These are phyloP conservation scores for Zaprionus bogoriensis DNA, from an alignment of 2,888 invertebrate species.

Conservation along the genomic window DNA sequence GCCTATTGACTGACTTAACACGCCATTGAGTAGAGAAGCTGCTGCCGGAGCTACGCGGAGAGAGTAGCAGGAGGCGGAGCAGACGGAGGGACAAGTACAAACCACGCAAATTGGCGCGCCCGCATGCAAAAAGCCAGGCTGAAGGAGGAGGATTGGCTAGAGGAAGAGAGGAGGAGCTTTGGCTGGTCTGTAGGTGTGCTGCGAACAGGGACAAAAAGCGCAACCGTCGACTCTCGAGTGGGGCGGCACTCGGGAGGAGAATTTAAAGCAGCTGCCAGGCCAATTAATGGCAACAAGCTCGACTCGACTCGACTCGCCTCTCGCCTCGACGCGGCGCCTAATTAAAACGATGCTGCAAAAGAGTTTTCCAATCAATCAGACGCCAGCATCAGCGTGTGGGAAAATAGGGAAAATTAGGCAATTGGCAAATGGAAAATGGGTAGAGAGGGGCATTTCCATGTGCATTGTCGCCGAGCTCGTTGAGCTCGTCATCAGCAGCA, in stretches of 20 bases:
- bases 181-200: too few relatives aligned
- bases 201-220: slow-evolving; percentile 62
- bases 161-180: neutral
- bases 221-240: slow-evolving; percentile 51
- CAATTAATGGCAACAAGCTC: slow-evolving; percentile 67
- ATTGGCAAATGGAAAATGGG: slow-evolving; percentile 62
- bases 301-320: slow-evolving; percentile 18
- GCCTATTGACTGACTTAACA: slow-evolving; percentile 78
- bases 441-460: slow-evolving; percentile 29
- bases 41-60: slow-evolving; percentile 10
- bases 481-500: too few relatives aligned
- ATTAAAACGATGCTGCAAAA: slow-evolving; percentile 60
- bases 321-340: slow-evolving; percentile 44
- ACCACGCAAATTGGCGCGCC: slow-evolving; percentile 68
- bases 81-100: slow-evolving; percentile 9
- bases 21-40: slow-evolving; percentile 69
- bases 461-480: slow-evolving; percentile 15
- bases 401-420: slow-evolving; percentile 74
- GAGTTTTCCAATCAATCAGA: slow-evolving; percentile 76
- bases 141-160: neutral
- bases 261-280: slow-evolving; percentile 65
- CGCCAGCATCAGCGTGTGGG: slow-evolving; percentile 48
- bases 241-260: slow-evolving; percentile 10
- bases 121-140: slow-evolving; percentile 40
- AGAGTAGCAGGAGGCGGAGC: neutral